Evolutionary conservation across 2,888 invertebrate genomes (phyloP), one percentile per base, ranked within the genome.

Genomic region (Leucophora obtusa): DNA sequence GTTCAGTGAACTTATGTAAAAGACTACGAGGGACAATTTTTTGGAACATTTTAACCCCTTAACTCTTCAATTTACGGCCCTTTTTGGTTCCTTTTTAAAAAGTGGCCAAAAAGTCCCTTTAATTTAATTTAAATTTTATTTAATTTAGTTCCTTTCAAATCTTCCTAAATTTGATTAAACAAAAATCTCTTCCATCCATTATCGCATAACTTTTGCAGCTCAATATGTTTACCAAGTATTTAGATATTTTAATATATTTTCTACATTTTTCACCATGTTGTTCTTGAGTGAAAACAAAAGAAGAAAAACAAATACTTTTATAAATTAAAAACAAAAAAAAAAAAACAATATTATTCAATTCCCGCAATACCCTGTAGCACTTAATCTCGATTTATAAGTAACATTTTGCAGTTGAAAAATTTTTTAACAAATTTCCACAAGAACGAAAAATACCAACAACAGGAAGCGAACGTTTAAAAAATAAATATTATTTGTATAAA

Each of bases 351-450:
- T 17, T 53, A 38, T 60, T 70, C 60, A 21, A 71, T 71, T 38
- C 17, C 17, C 28, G 11, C 24, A 62, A 60, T 43, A 17, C 53
- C 71, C 71, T 35, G 60, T 14, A 62, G 60, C 71, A 71, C 60
- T 71, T 71, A 71, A 62, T 53, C 38, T 71, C 28, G 71, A 60
- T 62, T 62, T 71, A 35, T 51, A 59, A 59, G 69, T 15, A 59
- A 35, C 33, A 70, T 59, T 1, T 11, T 62, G 21, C 59, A 6
- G 28, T 35, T 5, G n/a, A 14, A 47, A 47, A 47, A 47, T 6
- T n/a, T 43, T 28, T 47, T 14, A 47, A 47, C 43, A 47, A 47
- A 47, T 47, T 47, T 47, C 14, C 43, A 47, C 14, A 6, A n/a
- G n/a, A 28, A 28, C 28, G 28, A 47, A 47, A 38, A 47, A 47